Evolutionary conservation across 2,113 vertebrate genomes (phyloP), one percentile per base, ranked within the genome.

Genomic region (Nipponia nippon): DNA sequence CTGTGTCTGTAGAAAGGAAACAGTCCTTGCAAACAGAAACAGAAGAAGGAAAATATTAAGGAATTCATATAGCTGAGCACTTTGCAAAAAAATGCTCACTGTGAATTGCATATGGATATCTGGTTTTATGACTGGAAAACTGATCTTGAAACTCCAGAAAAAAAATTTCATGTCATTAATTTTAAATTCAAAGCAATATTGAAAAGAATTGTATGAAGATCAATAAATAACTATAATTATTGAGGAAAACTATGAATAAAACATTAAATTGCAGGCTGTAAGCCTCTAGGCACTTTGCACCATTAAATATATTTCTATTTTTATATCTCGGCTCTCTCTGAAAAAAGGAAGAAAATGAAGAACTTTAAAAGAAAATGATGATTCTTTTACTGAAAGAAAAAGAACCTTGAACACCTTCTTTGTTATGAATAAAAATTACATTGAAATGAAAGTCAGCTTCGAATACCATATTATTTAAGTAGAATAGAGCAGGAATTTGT

Each of bases 221-320:
- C 94, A 96, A 96, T 95, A 96, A 96, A 88, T 94, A 97, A 82
- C 59, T 82, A 42, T 93, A 98, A 98, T 97, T 98, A 97, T 84
- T 97, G 96, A 94, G 91, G 83, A 94, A 97, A 84, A 79, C 83
- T 55, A 97, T 97, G 83, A 97, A 98, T 97, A 97, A 96, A 97
- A 95, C 83, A 98, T 97, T 93, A 83, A 56, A 50, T 90, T 91
- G 30, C 40, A 86, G 67, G 25, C 77, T 96, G 44, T 36, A 90
- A 95, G 55, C 65, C 63, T 82, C 29, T 87, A 83, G 93, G 82
- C 58, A 96, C 84, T 96, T 72, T 65, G 61, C 21, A 92, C 55
- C 83, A 94, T 95, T 88, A 71, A 82, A 96, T 95, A 87, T 63
- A 93, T 75, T 59, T 97, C 95, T 95, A 91, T 95, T 98, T 83